phyloP scores from a whole-genome alignment of 2,888 invertebrate species.

The Drosophila anceps region DNA sequence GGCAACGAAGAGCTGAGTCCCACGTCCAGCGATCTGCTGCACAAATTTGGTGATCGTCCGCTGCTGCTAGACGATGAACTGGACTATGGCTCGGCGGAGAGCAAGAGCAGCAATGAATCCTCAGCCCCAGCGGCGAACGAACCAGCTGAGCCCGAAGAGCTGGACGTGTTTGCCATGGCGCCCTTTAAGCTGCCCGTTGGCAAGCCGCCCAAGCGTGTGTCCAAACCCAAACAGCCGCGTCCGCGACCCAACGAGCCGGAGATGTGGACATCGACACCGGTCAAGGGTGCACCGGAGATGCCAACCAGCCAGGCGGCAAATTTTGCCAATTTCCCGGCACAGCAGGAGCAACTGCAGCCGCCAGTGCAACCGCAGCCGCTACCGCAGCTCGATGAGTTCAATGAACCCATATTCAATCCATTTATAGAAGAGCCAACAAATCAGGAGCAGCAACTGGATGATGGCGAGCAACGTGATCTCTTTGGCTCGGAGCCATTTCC shows the following conservation, averaged over 20 bases:
- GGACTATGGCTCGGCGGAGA: constrained; percentile 87
- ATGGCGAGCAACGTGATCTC: constrained; percentile 79
- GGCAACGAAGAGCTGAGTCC: constrained; percentile 85
- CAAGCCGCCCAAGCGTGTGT: constrained; percentile 73
- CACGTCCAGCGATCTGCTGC: constrained; percentile 88
- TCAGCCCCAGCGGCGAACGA: constrained; percentile 25
- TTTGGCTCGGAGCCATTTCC: constrained; percentile 85
- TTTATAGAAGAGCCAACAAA: constrained; percentile 64
- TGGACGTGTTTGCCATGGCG: constrained; percentile 90
- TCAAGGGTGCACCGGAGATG: constrained; percentile 60
- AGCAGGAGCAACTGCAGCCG: constrained; percentile 10
- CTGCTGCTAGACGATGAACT: constrained; percentile 91
- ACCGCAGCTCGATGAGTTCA: constrained; percentile 82
- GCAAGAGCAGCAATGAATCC: constrained; percentile 78
- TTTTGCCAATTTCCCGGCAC: constrained; percentile 60
- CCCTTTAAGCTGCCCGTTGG: constrained; percentile 87
- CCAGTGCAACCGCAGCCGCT: neutral
- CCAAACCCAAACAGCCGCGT: constrained; percentile 44
- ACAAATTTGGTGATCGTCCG: constrained; percentile 91
- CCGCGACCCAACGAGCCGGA: constrained; percentile 63
- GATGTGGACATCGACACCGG: constrained; percentile 85
- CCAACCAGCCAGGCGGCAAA: constrained; percentile 48
- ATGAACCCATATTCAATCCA: constrained; percentile 85
- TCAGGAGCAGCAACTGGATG: constrained; percentile 42
- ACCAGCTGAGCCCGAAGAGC: constrained; percentile 79